A percentile compares a stretch with the other conserved stretches of the same genome.
phyloP scores from a whole-genome alignment of 1,140 invertebrate species.

The Solenopsis invicta region DNA sequence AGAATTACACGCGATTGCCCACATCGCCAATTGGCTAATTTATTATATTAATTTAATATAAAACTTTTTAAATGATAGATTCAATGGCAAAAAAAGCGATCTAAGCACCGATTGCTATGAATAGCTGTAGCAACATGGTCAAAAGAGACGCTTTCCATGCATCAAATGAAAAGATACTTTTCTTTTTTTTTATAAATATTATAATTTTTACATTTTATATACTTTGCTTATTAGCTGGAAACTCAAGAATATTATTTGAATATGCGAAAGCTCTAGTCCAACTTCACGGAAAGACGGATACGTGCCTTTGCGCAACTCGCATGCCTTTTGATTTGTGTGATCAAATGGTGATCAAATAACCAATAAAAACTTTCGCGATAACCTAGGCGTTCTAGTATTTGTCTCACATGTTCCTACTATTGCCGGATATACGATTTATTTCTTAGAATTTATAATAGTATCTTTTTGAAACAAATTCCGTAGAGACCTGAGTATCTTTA shows the following conservation, averaged over 20 bases:
- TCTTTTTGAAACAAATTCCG: background rate
- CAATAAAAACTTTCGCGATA: background rate
- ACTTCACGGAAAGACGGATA: background rate
- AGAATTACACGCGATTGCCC: too few relatives aligned
- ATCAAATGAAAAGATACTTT: too few relatives aligned
- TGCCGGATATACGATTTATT: background rate
- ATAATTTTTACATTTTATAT: too few relatives aligned
- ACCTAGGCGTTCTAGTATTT: background rate
- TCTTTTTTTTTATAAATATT: too few relatives aligned
- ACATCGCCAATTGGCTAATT: too few relatives aligned
- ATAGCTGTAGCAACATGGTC: too few relatives aligned
- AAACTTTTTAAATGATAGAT: too few relatives aligned
- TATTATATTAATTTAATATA: too few relatives aligned
- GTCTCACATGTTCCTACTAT: background rate
- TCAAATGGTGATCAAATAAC: background rate
- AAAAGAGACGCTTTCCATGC: too few relatives aligned
- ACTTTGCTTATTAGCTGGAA: too few relatives aligned
- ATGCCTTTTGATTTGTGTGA: background rate
- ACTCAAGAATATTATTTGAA: background rate
- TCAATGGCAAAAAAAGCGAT: too few relatives aligned
- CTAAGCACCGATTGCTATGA: too few relatives aligned
- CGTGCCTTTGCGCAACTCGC: background rate
- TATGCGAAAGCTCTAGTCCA: background rate
- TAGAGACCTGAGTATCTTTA: background rate
- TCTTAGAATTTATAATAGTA: background rate